Evolutionary conservation across 2,888 invertebrate genomes (phyloP), one percentile per base, ranked within the genome.

Genomic region (Erynnis tages): DNA sequence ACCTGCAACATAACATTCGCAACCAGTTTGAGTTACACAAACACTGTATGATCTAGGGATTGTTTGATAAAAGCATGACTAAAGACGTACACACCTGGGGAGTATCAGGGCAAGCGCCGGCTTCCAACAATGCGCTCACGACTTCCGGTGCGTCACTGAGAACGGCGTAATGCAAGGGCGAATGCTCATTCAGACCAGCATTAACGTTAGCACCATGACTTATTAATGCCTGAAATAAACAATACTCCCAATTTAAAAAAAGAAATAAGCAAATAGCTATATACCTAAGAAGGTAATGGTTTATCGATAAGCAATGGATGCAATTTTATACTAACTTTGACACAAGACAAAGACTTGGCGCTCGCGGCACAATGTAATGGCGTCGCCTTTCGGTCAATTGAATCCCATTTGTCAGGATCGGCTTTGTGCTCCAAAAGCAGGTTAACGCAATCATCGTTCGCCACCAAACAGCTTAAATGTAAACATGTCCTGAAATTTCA

Each of bases 121-220:
- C 92, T 61, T 93, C 91, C 45, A 97, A 76, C 57, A 97, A 85
- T 59, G 91, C 91, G 67, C 91, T 91, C 1, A 95, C 95, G 65
- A 96, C 96, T 58, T 94, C 93, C 49, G 91, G 86, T 7, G 93
- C 93, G 67, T 94, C 92, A 67, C 94, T 95, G 60, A 95, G 91
- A 45, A 96, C 95, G 0, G 97, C 97, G 73, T 94, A 96, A 74
- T 96, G 96, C 56, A 97, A 81, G 0, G 97, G 94, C 30, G 95
- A 95, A 58, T 92, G 92, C 48, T 92, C 92, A 47, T 82, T 90
- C 41, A 92, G 82, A 8, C 95, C 95, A 4, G 94, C 94, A 66
- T 95, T 93, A n/a, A 95, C 92, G 63, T 95, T 93, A n/a, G 96
- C 96, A 1, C 94, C 94, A 53, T 92, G 90, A 54, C 91, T 91